A percentile compares a stretch with the other conserved stretches of the same genome.
Evolutionary conservation across 2,797 vertebrate species (phyloP).

Genomic region (Oreochromis mossambicus): DNA sequence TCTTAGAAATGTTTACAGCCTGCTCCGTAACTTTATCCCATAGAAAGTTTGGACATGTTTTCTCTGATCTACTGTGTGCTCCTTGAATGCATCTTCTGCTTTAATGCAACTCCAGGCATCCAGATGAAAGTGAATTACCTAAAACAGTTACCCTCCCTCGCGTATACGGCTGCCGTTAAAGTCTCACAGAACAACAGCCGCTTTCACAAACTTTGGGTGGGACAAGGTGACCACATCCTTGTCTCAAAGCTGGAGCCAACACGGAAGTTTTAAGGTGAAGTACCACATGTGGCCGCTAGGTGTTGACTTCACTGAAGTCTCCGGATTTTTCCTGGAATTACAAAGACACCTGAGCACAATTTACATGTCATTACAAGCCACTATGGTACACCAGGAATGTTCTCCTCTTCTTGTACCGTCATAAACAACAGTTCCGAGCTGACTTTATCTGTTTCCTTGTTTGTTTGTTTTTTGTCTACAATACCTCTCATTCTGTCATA

Average conservation of each 20-base stretch:
- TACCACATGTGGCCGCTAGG: background rate
- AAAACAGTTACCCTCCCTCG: background rate
- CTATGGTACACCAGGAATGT: background rate
- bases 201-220: constrained; percentile 44
- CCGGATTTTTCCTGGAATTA: background rate
- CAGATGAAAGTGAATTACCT: background rate
- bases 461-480: background rate
- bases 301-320: background rate
- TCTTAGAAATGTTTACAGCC: background rate
- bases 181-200: constrained; percentile 37
- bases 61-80: background rate
- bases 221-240: constrained; percentile 1
- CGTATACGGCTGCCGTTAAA: background rate
- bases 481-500: background rate
- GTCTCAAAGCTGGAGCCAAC: background rate
- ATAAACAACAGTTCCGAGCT: background rate
- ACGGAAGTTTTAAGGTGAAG: background rate
- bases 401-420: background rate
- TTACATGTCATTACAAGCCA: background rate
- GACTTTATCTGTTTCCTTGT: background rate
- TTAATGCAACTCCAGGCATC: background rate
- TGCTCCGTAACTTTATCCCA: background rate
- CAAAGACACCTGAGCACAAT: background rate
- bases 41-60: background rate
- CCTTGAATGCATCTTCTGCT: background rate